Evolutionary conservation across 2,113 vertebrate genomes (phyloP).

Genomic region (Paralichthys olivaceus): DNA sequence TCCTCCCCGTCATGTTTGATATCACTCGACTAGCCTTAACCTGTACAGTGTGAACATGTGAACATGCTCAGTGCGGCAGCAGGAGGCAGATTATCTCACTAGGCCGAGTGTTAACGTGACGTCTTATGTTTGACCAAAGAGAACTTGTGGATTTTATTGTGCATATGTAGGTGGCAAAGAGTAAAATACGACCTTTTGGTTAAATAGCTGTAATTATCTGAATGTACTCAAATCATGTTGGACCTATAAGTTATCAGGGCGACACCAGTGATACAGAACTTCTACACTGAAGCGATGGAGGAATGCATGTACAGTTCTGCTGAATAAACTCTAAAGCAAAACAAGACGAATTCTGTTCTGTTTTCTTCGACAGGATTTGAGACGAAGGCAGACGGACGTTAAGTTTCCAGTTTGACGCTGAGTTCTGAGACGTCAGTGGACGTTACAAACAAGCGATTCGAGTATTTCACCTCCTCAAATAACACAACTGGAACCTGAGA

Average conservation of each 20-base stretch:
- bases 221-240: slow-evolving; percentile 75
- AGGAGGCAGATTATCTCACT: slow-evolving; percentile 61
- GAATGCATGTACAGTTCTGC: slow-evolving; percentile 69
- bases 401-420: too few species aligned
- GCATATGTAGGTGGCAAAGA: slow-evolving; percentile 78
- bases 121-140: slow-evolving; percentile 77
- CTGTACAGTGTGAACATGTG: slow-evolving; percentile 64
- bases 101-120: slow-evolving; percentile 58
- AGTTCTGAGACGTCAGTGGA: too few species aligned
- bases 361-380: slow-evolving; percentile 10
- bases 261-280: slow-evolving; percentile 2
- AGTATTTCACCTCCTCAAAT: too few species aligned
- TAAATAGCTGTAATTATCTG: slow-evolving; percentile 67
- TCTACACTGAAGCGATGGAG: slow-evolving; percentile 15
- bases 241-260: slow-evolving; percentile 66
- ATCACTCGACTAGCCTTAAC: slow-evolving; percentile 82
- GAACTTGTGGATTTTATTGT: slow-evolving; percentile 70
- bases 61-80: slow-evolving; percentile 42
- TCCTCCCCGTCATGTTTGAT: slow-evolving; percentile 33
- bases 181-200: slow-evolving; percentile 42
- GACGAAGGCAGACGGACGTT: background rate
- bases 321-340: slow-evolving; percentile 64
- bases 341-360: background rate
- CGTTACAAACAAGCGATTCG: too few species aligned
- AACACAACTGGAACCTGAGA: too few species aligned